Evolutionary conservation across 2,113 vertebrate species (phyloP).

Genomic region (Hippolais icterina): DNA sequence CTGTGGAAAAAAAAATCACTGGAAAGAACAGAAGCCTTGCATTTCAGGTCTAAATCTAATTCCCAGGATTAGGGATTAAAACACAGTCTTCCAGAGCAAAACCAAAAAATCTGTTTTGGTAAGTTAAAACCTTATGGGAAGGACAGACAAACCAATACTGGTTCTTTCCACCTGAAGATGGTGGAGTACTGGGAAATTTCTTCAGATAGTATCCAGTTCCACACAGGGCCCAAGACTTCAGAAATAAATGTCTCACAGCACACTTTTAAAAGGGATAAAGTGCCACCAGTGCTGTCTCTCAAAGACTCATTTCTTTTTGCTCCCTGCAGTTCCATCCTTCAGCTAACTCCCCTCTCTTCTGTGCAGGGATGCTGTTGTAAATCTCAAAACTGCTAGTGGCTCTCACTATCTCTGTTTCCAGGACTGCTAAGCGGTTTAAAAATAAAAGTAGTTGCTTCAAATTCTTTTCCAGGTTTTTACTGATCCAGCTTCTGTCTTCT

Average conservation of each 20-base stretch:
- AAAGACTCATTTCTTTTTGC: background rate
- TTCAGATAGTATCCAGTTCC: background rate
- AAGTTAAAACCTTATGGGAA: background rate
- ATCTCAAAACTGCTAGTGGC: background rate
- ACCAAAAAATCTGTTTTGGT: background rate
- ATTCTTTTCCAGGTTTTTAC: background rate
- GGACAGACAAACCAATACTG: background rate
- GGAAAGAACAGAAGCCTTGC: background rate
- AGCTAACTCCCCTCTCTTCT: background rate
- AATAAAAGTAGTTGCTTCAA: background rate
- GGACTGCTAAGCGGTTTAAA: background rate
- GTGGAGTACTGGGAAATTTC: background rate
- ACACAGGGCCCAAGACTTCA: background rate
- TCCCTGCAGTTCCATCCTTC: background rate
- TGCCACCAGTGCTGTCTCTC: background rate
- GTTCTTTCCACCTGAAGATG: background rate
- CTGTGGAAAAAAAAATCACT: rapidly evolving
- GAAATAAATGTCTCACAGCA: background rate
- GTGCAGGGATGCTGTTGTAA: background rate
- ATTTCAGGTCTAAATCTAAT: background rate
- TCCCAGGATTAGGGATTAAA: background rate
- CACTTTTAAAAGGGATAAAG: background rate
- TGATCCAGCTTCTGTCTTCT: background rate
- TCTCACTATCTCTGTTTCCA: background rate
- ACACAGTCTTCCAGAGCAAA: background rate